phyloP scores from a whole-genome alignment of 2,113 vertebrate species.

The Mugil cephalus region DNA sequence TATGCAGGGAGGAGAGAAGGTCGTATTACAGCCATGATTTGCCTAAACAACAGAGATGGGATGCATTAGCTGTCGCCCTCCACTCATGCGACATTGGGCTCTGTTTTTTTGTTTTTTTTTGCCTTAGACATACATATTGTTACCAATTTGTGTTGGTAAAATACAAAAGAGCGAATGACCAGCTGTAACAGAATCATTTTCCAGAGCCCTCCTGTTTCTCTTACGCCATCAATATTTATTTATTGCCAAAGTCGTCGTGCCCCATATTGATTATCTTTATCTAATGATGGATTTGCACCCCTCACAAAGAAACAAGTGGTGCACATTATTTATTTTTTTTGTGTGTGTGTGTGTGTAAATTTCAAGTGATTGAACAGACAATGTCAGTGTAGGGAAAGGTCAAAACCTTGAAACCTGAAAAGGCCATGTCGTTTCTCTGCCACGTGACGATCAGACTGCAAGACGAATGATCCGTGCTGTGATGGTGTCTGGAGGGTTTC shows the following conservation, averaged over 20 bases:
- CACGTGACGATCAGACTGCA: slow-evolving; percentile 8
- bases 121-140: slow-evolving; percentile 11
- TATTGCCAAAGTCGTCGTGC: not conserved
- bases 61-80: slow-evolving; percentile 19
- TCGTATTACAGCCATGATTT: slow-evolving; percentile 1
- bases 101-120: slow-evolving; percentile 28
- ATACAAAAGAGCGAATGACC: slow-evolving; percentile 9
- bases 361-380: slow-evolving; percentile 2
- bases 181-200: slow-evolving; percentile 4
- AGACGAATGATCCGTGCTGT: not conserved
- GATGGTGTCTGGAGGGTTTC: not conserved
- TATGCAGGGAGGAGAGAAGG: slow-evolving; percentile 20
- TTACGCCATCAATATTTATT: not conserved
- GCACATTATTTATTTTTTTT: not conserved
- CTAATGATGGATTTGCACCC: no score
- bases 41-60: slow-evolving; percentile 2
- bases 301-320: not conserved
- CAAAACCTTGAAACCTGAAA: slow-evolving; percentile 26
- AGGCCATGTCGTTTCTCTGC: slow-evolving; percentile 1
- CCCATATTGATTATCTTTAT: not conserved
- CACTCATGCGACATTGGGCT: slow-evolving; percentile 2
- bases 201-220: not conserved
- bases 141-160: slow-evolving; percentile 6
- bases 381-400: slow-evolving; percentile 21
- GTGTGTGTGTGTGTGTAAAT: slow-evolving; percentile 7